Base-by-base conservation (phyloP, 2,797 vertebrate genomes). In the Rachycentron canadum region DNA sequence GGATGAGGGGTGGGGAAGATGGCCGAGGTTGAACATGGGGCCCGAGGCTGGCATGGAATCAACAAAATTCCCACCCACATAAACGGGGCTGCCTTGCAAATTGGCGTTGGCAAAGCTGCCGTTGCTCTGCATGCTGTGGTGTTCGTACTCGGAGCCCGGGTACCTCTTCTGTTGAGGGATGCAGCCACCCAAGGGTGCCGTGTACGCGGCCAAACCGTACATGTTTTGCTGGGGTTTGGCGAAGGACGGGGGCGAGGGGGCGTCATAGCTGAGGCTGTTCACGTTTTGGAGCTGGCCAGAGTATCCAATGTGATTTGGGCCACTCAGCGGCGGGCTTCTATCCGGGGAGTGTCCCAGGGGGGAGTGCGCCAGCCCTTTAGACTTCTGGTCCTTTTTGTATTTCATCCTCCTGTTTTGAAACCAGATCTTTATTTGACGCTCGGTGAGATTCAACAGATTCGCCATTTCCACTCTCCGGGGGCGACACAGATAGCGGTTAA, bases 371-470 rank as follows among this genome's bases (percentile, higher is more conserved):
- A 99, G 97, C 88, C 98, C 98, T 94, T 99, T 99, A 81, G 98
- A 95, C 95, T 99, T 99, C 95, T 99, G 98, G 93, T 99, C 98
- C 95, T 99, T 99, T 94, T 99, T 99, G 95, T 99, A 99, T 91
- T 99, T 99, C 98, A 99, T 99, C 91, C 98, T 95, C 82, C 98
- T 91, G 94, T 99, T 99, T 92, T 99, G 98, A 95, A 99, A 99
- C 98, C 98, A 99, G 94, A 99, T 99, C 95, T 99, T 99, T 89
- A 99, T 99, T 94, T 99, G 98, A 53, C 98, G 96, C 93, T 99
- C 98, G 25, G 98, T 99, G 87, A 99, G 97, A 90, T 99, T 99
- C 77, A 99, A 96, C 77, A 99, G 93, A 90, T 99, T 99, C 58
- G 98, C 98, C 98, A 99, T 99, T 79, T 99, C 98, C 91, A 99